Evolutionary conservation across 1,140 invertebrate species (phyloP).

Genomic region (Nephila pilipes): DNA sequence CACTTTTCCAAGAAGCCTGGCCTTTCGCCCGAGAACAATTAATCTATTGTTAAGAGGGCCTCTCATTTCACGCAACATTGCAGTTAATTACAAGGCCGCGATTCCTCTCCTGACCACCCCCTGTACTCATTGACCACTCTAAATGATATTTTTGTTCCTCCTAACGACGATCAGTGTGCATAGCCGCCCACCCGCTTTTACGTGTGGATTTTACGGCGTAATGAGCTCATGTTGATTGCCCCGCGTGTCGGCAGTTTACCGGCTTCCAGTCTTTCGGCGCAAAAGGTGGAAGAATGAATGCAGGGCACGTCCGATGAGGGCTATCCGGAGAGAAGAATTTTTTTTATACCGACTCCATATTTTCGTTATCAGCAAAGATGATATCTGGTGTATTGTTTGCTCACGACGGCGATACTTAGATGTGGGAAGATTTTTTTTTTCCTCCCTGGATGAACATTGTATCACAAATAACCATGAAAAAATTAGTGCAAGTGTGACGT

Average conservation of each 20-base stretch:
- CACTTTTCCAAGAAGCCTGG: background rate
- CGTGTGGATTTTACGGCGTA: background rate
- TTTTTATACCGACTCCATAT: background rate
- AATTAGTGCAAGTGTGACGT: too few species aligned
- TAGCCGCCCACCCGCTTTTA: constrained; percentile 24
- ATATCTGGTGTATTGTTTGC: too few species aligned
- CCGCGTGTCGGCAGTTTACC: constrained; percentile 9
- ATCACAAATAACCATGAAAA: too few species aligned
- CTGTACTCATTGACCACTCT: constrained; percentile 22
- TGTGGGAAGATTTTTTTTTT: too few species aligned
- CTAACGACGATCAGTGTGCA: background rate
- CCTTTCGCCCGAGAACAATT: constrained; percentile 29
- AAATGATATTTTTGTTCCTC: constrained; percentile 22
- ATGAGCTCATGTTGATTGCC: constrained; percentile 17
- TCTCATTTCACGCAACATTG: constrained; percentile 28
- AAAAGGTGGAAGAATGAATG: constrained; percentile 14
- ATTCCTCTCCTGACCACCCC: background rate
- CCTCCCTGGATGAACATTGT: too few species aligned
- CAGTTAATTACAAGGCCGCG: constrained; percentile 20
- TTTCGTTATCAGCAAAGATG: too few species aligned
- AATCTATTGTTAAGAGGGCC: constrained; percentile 23
- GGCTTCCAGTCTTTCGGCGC: constrained; percentile 14
- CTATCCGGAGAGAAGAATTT: background rate
- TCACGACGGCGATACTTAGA: too few species aligned
- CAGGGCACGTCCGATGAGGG: background rate